Base-by-base conservation (phyloP, 1,140 invertebrate genomes). In the Hyles euphorbiae region DNA sequence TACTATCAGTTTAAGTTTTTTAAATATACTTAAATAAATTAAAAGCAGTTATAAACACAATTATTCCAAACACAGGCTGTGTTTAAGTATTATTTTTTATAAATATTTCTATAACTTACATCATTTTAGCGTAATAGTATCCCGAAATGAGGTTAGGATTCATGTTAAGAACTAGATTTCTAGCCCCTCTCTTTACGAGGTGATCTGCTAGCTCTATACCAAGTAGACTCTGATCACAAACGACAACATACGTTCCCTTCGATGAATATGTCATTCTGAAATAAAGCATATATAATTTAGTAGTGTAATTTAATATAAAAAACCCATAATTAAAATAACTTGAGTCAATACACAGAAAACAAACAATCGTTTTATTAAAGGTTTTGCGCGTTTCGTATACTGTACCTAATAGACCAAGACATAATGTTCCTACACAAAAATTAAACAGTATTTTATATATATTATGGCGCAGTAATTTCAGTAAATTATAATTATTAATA, bases 241-340 rank as follows among this genome's bases (percentile, higher is more conserved):
- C 48, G 1, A 74, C 66, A 3, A 74, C 49, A 47, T 71, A 62
- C 2, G 55, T 51, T 49, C 61, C 60, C 5, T 66, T 63, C 3
- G 68, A 48, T 6, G 63, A 63, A 43, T 56, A 73, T 0, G 12
- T 50, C 34, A 68, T 61, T 51, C 70, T 73, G 50, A 52, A 70
- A 65, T 10, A 54, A 50, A 56, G 47, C 6, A 12, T 5, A 51
- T 51, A 1, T 51, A 45, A 45, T 3, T 45, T 45, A 7, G n/a
- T 45, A 8, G n/a, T n/a, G 43, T 45, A 45, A 45, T 8, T 8
- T 45, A 8, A 2, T 45, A 2, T 45, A 45, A 22, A 22, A 22
- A 22, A 0, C 22, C 22, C 22, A 22, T 22, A 22, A 22, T 22
- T 22, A 22, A 22, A 22, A 22, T 22, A 22, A 22, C 22, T 22